These are phyloP conservation scores for Lates japonicus DNA, from an alignment of 2,797 vertebrate genomes.

Conservation along the genomic window DNA sequence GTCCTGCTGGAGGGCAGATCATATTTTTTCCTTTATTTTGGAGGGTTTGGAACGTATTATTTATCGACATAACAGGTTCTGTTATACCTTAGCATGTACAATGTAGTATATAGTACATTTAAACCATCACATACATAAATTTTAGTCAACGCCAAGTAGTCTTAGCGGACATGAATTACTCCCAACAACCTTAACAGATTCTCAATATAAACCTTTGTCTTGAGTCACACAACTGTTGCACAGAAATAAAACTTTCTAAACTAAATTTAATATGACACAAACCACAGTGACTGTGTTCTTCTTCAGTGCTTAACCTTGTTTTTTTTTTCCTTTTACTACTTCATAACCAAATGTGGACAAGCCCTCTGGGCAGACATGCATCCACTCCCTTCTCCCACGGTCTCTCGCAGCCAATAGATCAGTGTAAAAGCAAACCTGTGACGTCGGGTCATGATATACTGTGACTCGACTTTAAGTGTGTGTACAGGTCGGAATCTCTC, in stretches of 20 bases:
- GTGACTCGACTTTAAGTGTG: conserved; percentile 72
- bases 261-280: conserved; percentile 4
- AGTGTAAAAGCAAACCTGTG: conserved; percentile 70
- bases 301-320: neutral
- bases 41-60: neutral
- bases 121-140: neutral
- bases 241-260: neutral
- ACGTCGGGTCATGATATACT: conserved; percentile 76
- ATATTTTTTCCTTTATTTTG: too few species aligned
- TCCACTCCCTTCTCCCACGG: conserved; percentile 74
- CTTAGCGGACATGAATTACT: neutral
- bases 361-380: conserved; percentile 44
- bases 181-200: too few species aligned
- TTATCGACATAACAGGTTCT: too few species aligned
- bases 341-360: conserved; percentile 52
- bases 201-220: neutral
- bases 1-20: neutral
- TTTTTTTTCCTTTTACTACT: conserved; percentile 21
- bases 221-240: neutral
- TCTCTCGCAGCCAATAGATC: conserved; percentile 78
- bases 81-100: neutral
- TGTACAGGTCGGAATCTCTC: conserved; percentile 76
- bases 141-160: neutral
- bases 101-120: neutral
- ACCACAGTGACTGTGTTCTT: neutral